Base-by-base conservation (phyloP, 2,797 vertebrate species). In the Macrochelys suwanniensis region DNA sequence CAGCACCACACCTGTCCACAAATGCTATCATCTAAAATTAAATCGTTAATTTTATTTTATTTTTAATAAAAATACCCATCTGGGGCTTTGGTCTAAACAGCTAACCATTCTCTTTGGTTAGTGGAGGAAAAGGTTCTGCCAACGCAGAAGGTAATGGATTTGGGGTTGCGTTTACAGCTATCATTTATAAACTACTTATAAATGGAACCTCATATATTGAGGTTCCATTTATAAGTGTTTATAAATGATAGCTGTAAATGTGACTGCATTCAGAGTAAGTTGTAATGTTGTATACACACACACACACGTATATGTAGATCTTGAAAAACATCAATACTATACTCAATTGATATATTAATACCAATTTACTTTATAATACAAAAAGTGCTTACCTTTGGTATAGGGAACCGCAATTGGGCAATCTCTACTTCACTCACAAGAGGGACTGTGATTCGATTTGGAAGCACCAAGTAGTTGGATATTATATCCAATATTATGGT, bases 401-500 rank as follows among this genome's bases (percentile, higher is more conserved):
- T 97, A 7, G 99, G 99, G 96, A 99, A 99, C 87, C 99, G 98
- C 54, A 99, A 47, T 77, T 98, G 98, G 65, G 99, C 98, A 65
- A 99, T 98, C 54, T 99, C 98, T 49, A 98, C 95, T 31, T 99
- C 98, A 31, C 98, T 99, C 94, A 99, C 99, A 87, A 99, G 99
- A 54, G 99, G 99, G 81, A 99, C 99, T 59, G 98, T 99, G 97
- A 99, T 99, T 89, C 98, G 98, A 68, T 99, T 99, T 79, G 99
- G 99, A 85, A 99, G 98, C 68, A 99, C 99, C 97, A 99, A 87
- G 91, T 98, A 98, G 97, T 98, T 99, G 95, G 98, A 99, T 96
- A 99, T 99, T 95, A 99, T 99, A 97, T 99, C 99, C 98, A 99
- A 89, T 97, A 99, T 99, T 96, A 99, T 98, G 50, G 98, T 98